Conservation (phyloP, 64 coral and sea anemone genomes). For the Dendrophyllia cribrosa region DNA sequence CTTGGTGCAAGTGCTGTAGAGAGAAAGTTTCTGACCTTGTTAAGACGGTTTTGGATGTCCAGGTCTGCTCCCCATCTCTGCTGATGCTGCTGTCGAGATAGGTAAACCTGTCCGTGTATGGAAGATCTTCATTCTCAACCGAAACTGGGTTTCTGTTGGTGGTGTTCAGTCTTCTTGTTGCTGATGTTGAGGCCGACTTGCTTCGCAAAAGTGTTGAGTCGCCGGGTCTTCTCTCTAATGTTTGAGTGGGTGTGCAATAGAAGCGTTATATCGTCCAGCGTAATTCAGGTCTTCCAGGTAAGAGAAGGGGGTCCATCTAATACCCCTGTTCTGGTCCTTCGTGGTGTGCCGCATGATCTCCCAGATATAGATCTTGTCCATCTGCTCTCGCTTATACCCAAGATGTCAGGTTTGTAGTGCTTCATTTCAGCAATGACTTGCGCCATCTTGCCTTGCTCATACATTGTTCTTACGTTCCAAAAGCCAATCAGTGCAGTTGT, state of each 20-base stretch:
- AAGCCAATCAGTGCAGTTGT: slow-evolving; percentile 28
- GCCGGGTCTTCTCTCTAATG: no score
- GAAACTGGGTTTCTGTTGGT: not conserved
- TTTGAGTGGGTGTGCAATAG: not conserved
- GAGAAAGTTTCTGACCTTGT: no score
- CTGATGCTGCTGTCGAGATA: slow-evolving; percentile 33
- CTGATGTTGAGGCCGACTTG: no score
- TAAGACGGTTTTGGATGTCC: no score
- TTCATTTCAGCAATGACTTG: slow-evolving; percentile 10
- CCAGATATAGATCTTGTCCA: slow-evolving; percentile 15
- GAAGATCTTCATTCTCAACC: slow-evolving; percentile 1
- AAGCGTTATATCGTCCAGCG: not conserved
- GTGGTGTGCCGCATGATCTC: no score
- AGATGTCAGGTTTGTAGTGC: not conserved
- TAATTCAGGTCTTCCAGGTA: no score
- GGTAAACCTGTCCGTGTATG: no score
- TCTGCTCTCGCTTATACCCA: slow-evolving; percentile 35
- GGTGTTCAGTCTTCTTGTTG: slow-evolving; percentile 12
- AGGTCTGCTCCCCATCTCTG: slow-evolving; percentile 9
- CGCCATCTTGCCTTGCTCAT: slow-evolving; percentile 7
- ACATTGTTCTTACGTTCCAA: slow-evolving; percentile 23
- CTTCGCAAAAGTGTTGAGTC: no score
- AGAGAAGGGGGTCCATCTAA: not conserved
- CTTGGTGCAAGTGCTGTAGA: no score
- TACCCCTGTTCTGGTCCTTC: no score